Conservation (phyloP, 2,888 invertebrate species). For the Chymomyza fuscimana region DNA sequence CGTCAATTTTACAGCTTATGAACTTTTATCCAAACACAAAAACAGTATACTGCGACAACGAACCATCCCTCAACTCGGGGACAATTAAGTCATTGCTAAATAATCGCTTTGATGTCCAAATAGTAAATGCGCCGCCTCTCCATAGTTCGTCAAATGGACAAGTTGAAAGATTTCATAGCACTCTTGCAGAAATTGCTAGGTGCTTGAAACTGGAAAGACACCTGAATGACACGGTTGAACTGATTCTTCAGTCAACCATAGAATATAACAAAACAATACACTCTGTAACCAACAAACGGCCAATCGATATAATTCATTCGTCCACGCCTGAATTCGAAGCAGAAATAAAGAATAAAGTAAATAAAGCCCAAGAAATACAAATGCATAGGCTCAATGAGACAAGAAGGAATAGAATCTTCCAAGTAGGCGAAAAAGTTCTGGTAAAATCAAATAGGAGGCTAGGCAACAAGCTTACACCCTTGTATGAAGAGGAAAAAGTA, state of each 20-base stretch:
- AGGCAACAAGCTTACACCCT: constrained; percentile 26
- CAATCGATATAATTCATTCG: background rate
- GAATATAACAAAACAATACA: no score
- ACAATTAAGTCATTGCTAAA: constrained; percentile 28
- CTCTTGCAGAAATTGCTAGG: background rate
- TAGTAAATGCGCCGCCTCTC: constrained; percentile 25
- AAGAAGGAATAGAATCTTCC: constrained; percentile 24
- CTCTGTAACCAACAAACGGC: background rate
- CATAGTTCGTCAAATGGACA: constrained; percentile 36
- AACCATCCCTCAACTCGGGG: constrained; percentile 31
- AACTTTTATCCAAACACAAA: constrained; percentile 25
- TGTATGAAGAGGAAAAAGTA: constrained; percentile 17
- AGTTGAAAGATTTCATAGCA: constrained; percentile 30
- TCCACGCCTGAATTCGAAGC: background rate
- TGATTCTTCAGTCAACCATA: constrained; percentile 24
- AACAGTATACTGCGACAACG: constrained; percentile 36
- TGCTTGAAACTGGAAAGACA: constrained; percentile 24
- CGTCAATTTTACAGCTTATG: background rate
- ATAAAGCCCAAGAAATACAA: constrained; percentile 4
- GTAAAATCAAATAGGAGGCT: constrained; percentile 26
- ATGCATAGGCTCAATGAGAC: constrained; percentile 10
- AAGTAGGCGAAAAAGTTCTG: constrained; percentile 30
- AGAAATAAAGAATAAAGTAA: background rate
- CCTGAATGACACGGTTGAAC: constrained; percentile 26
- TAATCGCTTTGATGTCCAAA: constrained; percentile 19